phyloP scores from a whole-genome alignment of 2,888 invertebrate genomes.

The Dasypogon diadema region DNA sequence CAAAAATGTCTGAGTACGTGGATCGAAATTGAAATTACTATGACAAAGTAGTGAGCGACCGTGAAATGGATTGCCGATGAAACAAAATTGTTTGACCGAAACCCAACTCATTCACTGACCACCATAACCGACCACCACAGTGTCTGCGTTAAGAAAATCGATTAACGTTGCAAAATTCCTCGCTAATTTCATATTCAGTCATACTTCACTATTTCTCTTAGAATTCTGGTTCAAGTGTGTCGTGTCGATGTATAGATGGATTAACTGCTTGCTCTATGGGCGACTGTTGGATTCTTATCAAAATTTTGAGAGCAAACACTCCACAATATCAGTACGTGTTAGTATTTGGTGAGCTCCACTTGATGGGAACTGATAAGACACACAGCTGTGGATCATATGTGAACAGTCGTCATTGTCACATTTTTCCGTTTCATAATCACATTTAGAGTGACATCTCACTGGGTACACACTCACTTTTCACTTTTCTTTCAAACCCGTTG shows the following conservation, averaged over 20 bases:
- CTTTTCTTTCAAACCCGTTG: not conserved
- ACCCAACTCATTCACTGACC: not conserved
- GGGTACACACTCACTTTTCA: not conserved
- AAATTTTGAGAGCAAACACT: too few species aligned
- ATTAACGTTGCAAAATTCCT: constrained; percentile 26
- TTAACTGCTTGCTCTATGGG: not conserved
- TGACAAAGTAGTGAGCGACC: not conserved
- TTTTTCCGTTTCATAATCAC: constrained; percentile 4
- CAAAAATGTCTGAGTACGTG: not conserved
- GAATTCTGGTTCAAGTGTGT: too few species aligned
- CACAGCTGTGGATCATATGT: constrained; percentile 30
- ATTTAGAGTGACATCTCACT: too few species aligned
- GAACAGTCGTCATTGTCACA: not conserved
- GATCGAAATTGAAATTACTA: constrained; percentile 2
- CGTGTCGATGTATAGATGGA: not conserved
- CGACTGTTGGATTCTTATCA: constrained; percentile 1
- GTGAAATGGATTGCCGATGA: too few species aligned
- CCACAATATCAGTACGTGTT: too few species aligned
- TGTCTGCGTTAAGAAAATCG: constrained; percentile 23
- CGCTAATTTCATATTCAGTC: not conserved
- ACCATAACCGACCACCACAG: not conserved
- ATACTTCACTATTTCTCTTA: not conserved
- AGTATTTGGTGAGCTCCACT: too few species aligned
- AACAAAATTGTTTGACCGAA: not conserved
- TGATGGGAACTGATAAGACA: constrained; percentile 13